A percentile compares a stretch with the other conserved stretches of the same genome.
phyloP scores from a whole-genome alignment of 2,113 vertebrate species.

The Gymnarchus niloticus region DNA sequence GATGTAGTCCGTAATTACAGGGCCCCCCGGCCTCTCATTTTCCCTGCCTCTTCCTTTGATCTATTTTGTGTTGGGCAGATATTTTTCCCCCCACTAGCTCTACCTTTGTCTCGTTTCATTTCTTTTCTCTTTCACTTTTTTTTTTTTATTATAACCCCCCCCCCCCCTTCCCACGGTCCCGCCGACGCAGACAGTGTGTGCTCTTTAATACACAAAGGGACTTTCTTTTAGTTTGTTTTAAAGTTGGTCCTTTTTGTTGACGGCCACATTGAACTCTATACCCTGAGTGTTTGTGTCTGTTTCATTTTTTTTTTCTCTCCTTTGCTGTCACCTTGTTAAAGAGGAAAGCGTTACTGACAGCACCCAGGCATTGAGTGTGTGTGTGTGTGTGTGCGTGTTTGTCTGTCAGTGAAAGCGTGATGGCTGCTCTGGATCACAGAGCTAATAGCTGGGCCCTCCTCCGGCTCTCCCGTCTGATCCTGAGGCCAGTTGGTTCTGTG shows the following conservation, averaged over 20 bases:
- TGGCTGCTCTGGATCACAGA: constrained; percentile 28
- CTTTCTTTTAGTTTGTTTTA: constrained; percentile 44
- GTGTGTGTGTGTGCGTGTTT: background rate
- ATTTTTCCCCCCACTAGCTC: constrained; percentile 72
- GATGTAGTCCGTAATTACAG: constrained; percentile 93
- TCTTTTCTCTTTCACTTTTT: constrained; percentile 38
- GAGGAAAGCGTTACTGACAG: background rate
- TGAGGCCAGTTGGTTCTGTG: background rate
- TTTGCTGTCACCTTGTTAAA: constrained; percentile 33
- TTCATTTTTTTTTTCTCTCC: constrained; percentile 21
- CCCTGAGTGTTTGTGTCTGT: constrained; percentile 17
- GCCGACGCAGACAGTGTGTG: constrained; percentile 82
- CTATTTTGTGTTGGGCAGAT: constrained; percentile 78
- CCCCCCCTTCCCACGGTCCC: constrained; percentile 50
- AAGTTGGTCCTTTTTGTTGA: constrained; percentile 42
- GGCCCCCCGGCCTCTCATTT: constrained; percentile 85
- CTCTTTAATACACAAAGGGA: constrained; percentile 57
- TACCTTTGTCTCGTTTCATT: constrained; percentile 68
- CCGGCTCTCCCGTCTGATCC: constrained; percentile 6
- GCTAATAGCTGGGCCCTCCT: constrained; percentile 35
- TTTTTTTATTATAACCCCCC: constrained; percentile 1
- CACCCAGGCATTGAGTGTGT: background rate
- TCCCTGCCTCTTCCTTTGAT: constrained; percentile 85
- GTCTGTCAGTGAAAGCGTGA: constrained; percentile 14
- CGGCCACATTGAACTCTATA: constrained; percentile 46